Percentiles rank a stretch among this genome's conserved stretches.
Conservation (phyloP, 2,888 invertebrate species). For the Zootermopsis nevadensis region DNA sequence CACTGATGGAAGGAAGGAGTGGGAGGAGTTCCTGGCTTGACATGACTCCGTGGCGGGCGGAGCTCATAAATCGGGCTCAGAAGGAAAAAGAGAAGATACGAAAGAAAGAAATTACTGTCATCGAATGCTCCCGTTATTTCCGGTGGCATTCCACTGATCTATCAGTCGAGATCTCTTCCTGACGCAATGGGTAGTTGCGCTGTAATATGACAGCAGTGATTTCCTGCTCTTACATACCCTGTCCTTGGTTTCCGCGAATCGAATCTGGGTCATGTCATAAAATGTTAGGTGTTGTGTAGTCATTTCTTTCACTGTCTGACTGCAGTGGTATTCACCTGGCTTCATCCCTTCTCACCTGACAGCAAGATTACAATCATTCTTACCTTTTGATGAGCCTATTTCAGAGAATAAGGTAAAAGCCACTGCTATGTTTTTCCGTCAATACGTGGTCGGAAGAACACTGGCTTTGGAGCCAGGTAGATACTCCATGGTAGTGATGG, state of each 20-base stretch:
- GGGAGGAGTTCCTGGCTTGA: background rate
- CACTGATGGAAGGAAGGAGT: background rate
- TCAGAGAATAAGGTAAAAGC: too few relatives aligned
- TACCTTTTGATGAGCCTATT: too few relatives aligned
- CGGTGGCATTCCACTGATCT: background rate
- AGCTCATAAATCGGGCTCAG: constrained; percentile 37
- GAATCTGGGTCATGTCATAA: background rate
- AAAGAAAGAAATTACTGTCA: constrained; percentile 29
- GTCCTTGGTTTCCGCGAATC: too few relatives aligned
- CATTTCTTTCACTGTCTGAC: too few relatives aligned
- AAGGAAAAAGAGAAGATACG: background rate
- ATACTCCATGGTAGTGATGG: too few relatives aligned
- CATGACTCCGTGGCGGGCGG: background rate
- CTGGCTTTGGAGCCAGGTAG: too few relatives aligned
- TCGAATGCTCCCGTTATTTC: constrained; percentile 12
- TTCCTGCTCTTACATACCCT: background rate
- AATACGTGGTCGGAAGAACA: too few relatives aligned
- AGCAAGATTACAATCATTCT: too few relatives aligned
- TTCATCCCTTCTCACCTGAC: too few relatives aligned
- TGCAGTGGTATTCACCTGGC: too few relatives aligned
- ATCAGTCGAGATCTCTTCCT: background rate
- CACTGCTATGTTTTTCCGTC: too few relatives aligned
- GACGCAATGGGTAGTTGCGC: too few relatives aligned
- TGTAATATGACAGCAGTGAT: background rate
- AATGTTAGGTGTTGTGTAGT: background rate